Conservation (phyloP, 2,888 invertebrate species). For the Andrena bicolor region DNA sequence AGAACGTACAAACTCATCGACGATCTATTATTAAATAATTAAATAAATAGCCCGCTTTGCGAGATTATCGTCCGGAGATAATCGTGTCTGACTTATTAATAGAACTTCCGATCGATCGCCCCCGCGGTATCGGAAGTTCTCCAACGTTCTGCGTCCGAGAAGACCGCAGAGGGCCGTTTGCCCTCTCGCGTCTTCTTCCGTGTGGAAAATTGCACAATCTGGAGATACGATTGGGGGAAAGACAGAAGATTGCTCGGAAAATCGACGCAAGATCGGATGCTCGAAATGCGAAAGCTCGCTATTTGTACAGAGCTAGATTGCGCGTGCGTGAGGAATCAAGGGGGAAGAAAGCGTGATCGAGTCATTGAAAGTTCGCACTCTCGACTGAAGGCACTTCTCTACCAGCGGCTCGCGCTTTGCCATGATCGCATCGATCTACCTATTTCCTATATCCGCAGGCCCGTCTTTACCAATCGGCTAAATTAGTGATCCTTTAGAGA, state of each 20-base stretch:
- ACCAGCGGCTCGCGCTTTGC: conserved; percentile 5
- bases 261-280: not conserved
- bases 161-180: conserved; percentile 23
- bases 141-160: conserved; percentile 35
- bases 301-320: no score
- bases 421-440: not conserved
- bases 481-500: no score
- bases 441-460: not conserved
- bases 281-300: not conserved
- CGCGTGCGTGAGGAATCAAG: not conserved
- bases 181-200: not conserved
- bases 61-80: conserved; percentile 64
- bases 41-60: conserved; percentile 62
- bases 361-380: conserved; percentile 12
- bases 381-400: conserved; percentile 49
- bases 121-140: conserved; percentile 42
- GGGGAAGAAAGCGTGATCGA: not conserved
- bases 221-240: not conserved
- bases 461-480: no score
- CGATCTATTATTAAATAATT: conserved; percentile 68
- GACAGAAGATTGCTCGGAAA: not conserved
- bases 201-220: not conserved
- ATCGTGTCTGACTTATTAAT: conserved; percentile 64
- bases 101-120: conserved; percentile 66
- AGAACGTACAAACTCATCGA: conserved; percentile 61